Evolutionary conservation across 2,113 vertebrate genomes (phyloP).

Genomic region (Megalops atlanticus): DNA sequence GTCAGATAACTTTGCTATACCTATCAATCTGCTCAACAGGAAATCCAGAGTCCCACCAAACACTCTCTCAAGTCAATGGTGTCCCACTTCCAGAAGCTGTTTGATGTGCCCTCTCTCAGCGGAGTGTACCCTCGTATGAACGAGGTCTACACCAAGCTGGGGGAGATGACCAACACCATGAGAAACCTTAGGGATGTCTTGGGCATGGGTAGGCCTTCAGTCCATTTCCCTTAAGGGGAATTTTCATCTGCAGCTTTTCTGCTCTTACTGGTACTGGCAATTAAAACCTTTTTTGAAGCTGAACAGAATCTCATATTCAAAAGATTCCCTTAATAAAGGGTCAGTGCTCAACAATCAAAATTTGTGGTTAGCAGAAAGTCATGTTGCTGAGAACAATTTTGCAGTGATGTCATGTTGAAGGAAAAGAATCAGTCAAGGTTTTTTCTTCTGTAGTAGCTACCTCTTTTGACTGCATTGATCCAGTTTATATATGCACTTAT

Average conservation of each 20-base stretch:
- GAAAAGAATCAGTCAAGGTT: background rate
- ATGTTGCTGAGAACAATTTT: no score
- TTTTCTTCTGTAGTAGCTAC: background rate
- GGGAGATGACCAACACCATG: conserved; percentile 83
- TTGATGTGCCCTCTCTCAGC: conserved; percentile 78
- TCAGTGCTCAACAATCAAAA: no score
- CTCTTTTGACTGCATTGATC: no score
- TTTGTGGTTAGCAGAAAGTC: background rate
- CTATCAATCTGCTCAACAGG: conserved; percentile 66
- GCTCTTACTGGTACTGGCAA: accelerated
- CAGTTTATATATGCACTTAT: background rate
- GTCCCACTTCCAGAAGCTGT: conserved; percentile 87
- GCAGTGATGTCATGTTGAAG: no score
- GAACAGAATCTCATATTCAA: no score
- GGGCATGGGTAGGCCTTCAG: conserved; percentile 69
- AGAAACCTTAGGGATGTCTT: conserved; percentile 80
- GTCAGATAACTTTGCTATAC: no score
- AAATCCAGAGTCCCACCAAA: conserved; percentile 61
- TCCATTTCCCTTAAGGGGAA: background rate
- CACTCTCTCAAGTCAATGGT: conserved; percentile 78
- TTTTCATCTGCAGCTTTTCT: background rate
- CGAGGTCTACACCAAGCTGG: conserved; percentile 83
- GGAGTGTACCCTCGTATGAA: conserved; percentile 89
- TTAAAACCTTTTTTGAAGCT: background rate
- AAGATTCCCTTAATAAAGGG: no score